phyloP scores from a whole-genome alignment of 2,888 invertebrate species.

The Kuschelorhynchus macadamiae region DNA sequence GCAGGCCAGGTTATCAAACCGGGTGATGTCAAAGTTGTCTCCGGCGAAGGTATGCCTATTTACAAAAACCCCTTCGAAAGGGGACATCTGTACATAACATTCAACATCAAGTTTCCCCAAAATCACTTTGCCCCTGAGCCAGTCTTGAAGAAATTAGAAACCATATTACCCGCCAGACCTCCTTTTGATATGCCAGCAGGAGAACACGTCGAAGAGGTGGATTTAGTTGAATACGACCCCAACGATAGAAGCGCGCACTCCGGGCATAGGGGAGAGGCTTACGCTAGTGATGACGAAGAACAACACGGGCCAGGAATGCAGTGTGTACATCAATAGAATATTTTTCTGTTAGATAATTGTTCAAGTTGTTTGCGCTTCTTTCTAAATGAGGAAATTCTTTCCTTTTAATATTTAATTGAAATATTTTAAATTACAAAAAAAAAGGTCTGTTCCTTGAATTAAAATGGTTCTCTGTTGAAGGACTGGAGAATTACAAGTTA shows the following conservation, averaged over 20 bases:
- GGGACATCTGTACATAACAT: constrained; percentile 89
- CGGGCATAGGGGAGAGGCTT: constrained; percentile 76
- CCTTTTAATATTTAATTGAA: constrained; percentile 26
- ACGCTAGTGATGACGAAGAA: constrained; percentile 80
- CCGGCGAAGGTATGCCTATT: constrained; percentile 92
- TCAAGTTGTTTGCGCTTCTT: constrained; percentile 65
- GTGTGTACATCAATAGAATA: constrained; percentile 84
- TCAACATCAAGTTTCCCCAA: constrained; percentile 88
- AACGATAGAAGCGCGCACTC: constrained; percentile 70
- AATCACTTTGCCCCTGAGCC: constrained; percentile 82
- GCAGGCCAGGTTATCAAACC: constrained; percentile 89
- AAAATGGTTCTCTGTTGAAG: constrained; percentile 2
- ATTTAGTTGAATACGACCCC: constrained; percentile 82
- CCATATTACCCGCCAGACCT: constrained; percentile 81
- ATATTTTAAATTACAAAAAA: constrained; percentile 8
- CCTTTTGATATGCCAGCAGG: constrained; percentile 80
- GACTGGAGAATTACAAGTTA: constrained; percentile 6
- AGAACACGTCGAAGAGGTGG: constrained; percentile 90
- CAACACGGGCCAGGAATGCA: constrained; percentile 75
- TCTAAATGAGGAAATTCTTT: constrained; percentile 66
- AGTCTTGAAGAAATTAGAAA: constrained; percentile 79
- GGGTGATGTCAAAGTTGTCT: constrained; percentile 82
- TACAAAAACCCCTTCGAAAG: constrained; percentile 87
- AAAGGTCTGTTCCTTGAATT: constrained; percentile 1
- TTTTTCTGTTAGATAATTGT: constrained; percentile 34